Evolutionary conservation across 2,797 vertebrate genomes (phyloP).

Genomic region (Microcaecilia unicolor): DNA sequence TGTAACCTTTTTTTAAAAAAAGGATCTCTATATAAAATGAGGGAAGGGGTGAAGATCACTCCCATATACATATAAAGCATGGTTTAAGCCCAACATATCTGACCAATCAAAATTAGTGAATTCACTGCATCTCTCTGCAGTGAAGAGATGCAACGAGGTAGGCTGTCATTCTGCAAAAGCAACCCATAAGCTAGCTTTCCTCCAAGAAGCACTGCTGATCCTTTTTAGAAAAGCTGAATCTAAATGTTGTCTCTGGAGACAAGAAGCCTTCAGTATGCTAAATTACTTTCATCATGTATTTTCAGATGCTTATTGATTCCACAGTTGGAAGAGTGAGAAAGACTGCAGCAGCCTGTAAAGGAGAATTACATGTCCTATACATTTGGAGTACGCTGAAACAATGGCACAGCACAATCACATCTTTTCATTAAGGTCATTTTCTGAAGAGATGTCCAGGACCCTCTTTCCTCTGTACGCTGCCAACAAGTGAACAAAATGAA

Average conservation of each 20-base stretch:
- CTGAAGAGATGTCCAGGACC: constrained; percentile 47
- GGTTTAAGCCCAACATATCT: constrained; percentile 79
- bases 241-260: constrained; percentile 57
- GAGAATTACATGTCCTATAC: constrained; percentile 51
- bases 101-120: constrained; percentile 89
- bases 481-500: constrained; percentile 64
- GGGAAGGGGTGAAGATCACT: constrained; percentile 37
- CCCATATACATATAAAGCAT: constrained; percentile 56
- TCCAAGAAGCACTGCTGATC: constrained; percentile 46
- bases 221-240: constrained; percentile 48
- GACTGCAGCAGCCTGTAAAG: constrained; percentile 55
- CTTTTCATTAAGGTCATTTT: constrained; percentile 58
- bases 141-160: constrained; percentile 77
- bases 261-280: constrained; percentile 62
- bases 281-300: constrained; percentile 66
- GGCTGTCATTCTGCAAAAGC: constrained; percentile 73
- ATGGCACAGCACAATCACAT: constrained; percentile 56
- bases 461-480: constrained; percentile 51
- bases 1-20: constrained; percentile 42
- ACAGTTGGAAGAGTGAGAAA: constrained; percentile 58
- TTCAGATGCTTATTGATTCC: constrained; percentile 66
- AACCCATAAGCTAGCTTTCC: constrained; percentile 52
- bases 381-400: constrained; percentile 58
- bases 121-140: constrained; percentile 94
- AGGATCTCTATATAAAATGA: constrained; percentile 47